Evolutionary conservation across 1,140 invertebrate species (phyloP).

Genomic region (Calephelis virginiensis): DNA sequence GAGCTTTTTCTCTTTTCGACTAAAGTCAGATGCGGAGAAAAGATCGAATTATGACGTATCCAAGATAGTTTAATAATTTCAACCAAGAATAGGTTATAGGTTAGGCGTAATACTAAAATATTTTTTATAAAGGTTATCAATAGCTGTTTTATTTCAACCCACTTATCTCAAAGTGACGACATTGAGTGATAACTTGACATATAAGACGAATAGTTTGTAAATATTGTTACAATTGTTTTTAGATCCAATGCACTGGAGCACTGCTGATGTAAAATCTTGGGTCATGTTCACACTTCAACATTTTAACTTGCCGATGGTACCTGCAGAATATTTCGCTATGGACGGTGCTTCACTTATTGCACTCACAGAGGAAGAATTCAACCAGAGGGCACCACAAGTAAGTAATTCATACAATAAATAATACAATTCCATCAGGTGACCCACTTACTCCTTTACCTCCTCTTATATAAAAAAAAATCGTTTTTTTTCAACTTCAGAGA

Average conservation of each 20-base stretch:
- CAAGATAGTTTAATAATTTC: too few species aligned
- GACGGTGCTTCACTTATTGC: slow-evolving; percentile 87
- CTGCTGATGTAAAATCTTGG: slow-evolving; percentile 91
- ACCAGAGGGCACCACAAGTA: slow-evolving; percentile 88
- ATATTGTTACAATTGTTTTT: slow-evolving; percentile 44
- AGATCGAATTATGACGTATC: too few species aligned
- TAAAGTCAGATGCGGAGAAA: too few species aligned
- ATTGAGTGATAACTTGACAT: slow-evolving; percentile 12
- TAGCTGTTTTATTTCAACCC: neutral
- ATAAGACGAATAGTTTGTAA: slow-evolving; percentile 13
- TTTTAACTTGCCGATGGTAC: slow-evolving; percentile 84
- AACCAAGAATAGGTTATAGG: too few species aligned
- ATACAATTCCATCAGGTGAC: too few species aligned
- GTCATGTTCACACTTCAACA: slow-evolving; percentile 90
- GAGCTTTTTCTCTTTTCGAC: too few species aligned
- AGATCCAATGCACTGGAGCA: slow-evolving; percentile 93
- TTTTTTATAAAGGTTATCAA: slow-evolving; percentile 10
- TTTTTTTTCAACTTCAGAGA: neutral
- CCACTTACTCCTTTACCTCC: too few species aligned
- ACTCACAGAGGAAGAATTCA: slow-evolving; percentile 92
- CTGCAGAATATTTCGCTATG: slow-evolving; percentile 87
- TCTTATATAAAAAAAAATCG: too few species aligned
- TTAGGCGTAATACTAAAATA: neutral
- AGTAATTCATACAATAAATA: too few species aligned
- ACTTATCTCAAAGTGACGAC: slow-evolving; percentile 7